Evolutionary conservation across 2,797 vertebrate species (phyloP), one percentile per base, ranked within the genome.

Genomic region (Acipenser transmontanus): DNA sequence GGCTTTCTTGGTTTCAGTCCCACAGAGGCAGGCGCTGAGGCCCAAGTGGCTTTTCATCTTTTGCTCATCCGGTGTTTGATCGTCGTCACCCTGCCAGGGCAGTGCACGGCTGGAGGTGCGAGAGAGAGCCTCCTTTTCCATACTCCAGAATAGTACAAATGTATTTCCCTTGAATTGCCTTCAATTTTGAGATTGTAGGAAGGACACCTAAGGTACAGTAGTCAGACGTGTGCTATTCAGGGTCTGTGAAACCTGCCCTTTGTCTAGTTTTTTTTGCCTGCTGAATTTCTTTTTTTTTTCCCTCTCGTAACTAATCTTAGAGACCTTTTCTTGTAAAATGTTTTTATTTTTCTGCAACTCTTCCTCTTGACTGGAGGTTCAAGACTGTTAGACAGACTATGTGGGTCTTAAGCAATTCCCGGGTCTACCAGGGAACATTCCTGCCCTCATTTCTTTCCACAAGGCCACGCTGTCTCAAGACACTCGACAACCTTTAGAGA

Each of bases 31-130:
- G 47, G 17, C 9, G 10, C 60, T 34, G 34, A 61, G 34, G 17
- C 60, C 60, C 60, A 61, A 61, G 47, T 47, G 60, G 60, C 60
- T 61, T 61, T 61, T 61, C 60, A 61, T 61, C 60, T 61, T 12
- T 9, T 14, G 60, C 47, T 34, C 60, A n/a, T 10, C 5, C 60
- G 8, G 17, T 47, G 47, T 61, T 61, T 34, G 60, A 61, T 57
- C 54, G 34, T n/a, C 54, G 14, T 11, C 54, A 57, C n/a, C 54
- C 54, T 57, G 54, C 54, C 54, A 7, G 14, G 12, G 12, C 1
- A n/a, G 7, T n/a, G 9, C 12, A 11, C 54, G 1, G 12, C 54
- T 57, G 54, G 9, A n/a, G 14, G 54, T 11, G 12, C 12, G 11
- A n/a, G 54, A n/a, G 54, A 57, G 54, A 57, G 11, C 34, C 34